Conservation (phyloP, 2,888 invertebrate species). For the Limnephilus marmoratus region DNA sequence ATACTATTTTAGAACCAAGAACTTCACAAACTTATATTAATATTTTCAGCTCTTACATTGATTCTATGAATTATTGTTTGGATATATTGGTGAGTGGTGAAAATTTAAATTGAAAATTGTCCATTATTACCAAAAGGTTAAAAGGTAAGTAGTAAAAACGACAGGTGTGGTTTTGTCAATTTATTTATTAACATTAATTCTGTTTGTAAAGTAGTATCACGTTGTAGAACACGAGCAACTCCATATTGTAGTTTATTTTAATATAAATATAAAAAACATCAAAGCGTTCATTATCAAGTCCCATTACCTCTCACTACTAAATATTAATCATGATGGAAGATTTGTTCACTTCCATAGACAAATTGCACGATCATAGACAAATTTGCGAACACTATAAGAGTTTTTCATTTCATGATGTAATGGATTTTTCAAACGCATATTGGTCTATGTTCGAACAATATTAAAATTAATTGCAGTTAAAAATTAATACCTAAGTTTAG, state of each 20-base stretch:
- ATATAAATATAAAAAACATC: background rate
- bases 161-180: background rate
- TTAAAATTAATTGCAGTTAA: background rate
- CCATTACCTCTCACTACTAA: background rate
- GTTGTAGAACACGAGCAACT: background rate
- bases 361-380: background rate
- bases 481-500: background rate
- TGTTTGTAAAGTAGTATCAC: background rate
- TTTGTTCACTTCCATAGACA: background rate
- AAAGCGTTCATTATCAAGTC: background rate
- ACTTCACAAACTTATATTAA: background rate
- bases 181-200: background rate
- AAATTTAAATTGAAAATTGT: no score
- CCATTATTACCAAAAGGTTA: background rate
- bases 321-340: background rate
- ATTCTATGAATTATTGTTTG: no score
- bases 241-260: background rate
- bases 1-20: no score
- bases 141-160: background rate
- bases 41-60: no score
- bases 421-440: background rate
- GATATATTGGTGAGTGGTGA: background rate
- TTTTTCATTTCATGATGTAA: background rate
- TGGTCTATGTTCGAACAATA: background rate
- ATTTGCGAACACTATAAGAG: background rate